Base-by-base conservation (phyloP, 1,140 invertebrate genomes). In the Drosophila busckii region DNA sequence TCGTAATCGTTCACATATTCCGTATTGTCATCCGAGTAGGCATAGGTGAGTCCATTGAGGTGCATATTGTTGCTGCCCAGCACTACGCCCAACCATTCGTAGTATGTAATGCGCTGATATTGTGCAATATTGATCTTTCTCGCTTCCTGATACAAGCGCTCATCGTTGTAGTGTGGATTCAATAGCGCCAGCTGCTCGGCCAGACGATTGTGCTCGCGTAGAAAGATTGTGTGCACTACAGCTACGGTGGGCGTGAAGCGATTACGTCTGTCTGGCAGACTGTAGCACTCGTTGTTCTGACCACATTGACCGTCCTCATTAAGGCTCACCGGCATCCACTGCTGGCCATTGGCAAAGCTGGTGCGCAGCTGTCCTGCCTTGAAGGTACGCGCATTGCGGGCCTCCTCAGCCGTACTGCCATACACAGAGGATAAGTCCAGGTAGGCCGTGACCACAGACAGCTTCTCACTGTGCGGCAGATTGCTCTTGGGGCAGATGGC, bases 181-280 rank as follows among this genome's bases (percentile, higher is more conserved):
- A 97, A 70, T 2, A 89, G 60, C 0, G 90, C 86, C 0, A 99
- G 86, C 20, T 88, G 88, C 15, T 91, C 90, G 0, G 96, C 96
- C 9, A 98, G 89, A 28, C 94, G 90, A 87, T 99, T 99, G 84
- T 99, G 97, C 87, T 98, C 94, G 54, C 97, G 89, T 41, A 97
- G 87, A 26, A 96, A 89, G 6, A 98, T 86, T 0, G 95, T 93
- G 53, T 98, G 97, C 0, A 98, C 86, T 3, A 94, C 87, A 0
- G 94, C 92, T 10, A 97, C 87, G 54, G 93, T 92, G 0, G 94
- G 91, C 62, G 94, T 94, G 80, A 98, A 96, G 86, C 97, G 98
- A 0, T 93, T 93, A 48, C 97, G 88, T n/a, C 88, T 87, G 71
- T 98, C 97, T 55, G 96, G 93, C 26, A 93, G 85, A 12, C 88